Conservation (phyloP, 2,888 invertebrate genomes). For the Oeneis ivallda region DNA sequence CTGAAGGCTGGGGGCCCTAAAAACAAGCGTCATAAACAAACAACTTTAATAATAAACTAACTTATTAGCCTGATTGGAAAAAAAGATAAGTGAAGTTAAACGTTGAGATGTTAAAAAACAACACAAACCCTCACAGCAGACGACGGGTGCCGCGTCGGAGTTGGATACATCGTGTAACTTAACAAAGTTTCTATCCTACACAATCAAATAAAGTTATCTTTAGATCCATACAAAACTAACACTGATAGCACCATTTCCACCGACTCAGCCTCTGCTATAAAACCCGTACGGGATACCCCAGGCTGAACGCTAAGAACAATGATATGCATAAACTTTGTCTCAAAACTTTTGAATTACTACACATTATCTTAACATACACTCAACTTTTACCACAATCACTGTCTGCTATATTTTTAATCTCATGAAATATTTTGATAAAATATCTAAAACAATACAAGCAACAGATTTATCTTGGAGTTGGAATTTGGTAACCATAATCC, state of each 20-base stretch:
- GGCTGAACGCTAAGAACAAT: slow-evolving; percentile 72
- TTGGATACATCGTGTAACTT: slow-evolving; percentile 84
- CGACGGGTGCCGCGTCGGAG: slow-evolving; percentile 89
- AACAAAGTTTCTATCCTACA: slow-evolving; percentile 44
- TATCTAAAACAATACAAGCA: slow-evolving; percentile 49
- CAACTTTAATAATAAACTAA: background rate
- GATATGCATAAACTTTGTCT: slow-evolving; percentile 79
- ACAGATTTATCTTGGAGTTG: slow-evolving; percentile 56
- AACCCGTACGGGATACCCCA: slow-evolving; percentile 61
- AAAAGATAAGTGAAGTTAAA: background rate
- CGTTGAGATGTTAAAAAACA: slow-evolving; percentile 44
- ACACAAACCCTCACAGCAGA: slow-evolving; percentile 86
- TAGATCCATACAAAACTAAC: slow-evolving; percentile 59
- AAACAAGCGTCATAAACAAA: slow-evolving; percentile 44
- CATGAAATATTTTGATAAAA: slow-evolving; percentile 42
- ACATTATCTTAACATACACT: slow-evolving; percentile 66
- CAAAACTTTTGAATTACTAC: slow-evolving; percentile 72
- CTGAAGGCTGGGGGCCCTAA: slow-evolving; percentile 92
- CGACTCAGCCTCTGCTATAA: slow-evolving; percentile 68
- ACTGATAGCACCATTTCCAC: slow-evolving; percentile 68
- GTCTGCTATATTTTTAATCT: slow-evolving; percentile 25
- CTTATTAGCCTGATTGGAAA: background rate
- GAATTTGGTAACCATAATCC: slow-evolving; percentile 66
- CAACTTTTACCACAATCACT: slow-evolving; percentile 43
- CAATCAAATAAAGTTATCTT: slow-evolving; percentile 68